Percentiles rank a stretch among this genome's conserved stretches.
Conservation (phyloP, 2,888 invertebrate genomes). For the Gymnocheta viridis region DNA sequence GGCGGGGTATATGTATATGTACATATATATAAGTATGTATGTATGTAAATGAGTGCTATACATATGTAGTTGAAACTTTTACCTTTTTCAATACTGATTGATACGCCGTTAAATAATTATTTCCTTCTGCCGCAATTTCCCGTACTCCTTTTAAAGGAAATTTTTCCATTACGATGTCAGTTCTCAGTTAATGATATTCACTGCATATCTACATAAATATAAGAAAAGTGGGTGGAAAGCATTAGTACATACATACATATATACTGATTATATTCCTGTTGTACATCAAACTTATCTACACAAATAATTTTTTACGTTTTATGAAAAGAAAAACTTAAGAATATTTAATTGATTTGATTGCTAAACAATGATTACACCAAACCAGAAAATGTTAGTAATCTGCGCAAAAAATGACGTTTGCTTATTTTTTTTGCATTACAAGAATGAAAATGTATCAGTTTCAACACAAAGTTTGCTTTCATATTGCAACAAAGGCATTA, state of each 20-base stretch:
- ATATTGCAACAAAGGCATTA: conserved; percentile 26
- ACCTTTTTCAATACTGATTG: conserved; percentile 86
- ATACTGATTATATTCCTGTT: not conserved
- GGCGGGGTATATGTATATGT: no score
- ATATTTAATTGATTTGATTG: conserved; percentile 35
- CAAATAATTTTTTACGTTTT: not conserved
- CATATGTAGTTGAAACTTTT: conserved; percentile 74
- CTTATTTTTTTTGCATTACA: conserved; percentile 5
- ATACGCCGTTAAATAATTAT: conserved; percentile 84
- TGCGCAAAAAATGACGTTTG: conserved; percentile 48
- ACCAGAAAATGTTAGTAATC: no score
- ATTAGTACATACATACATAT: not conserved
- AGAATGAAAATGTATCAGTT: conserved; percentile 17
- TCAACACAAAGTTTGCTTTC: conserved; percentile 23
- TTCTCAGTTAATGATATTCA: conserved; percentile 18
- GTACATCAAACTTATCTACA: not conserved
- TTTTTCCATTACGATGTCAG: conserved; percentile 85
- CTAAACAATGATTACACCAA: conserved; percentile 15
- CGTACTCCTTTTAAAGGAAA: conserved; percentile 86
- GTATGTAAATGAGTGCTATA: no score
- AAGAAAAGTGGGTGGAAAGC: conserved; percentile 58
- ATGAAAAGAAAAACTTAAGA: not conserved
- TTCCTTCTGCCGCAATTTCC: conserved; percentile 82
- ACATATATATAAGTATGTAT: not conserved
- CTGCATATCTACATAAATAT: conserved; percentile 52